A percentile compares a stretch with the other conserved stretches of the same genome.
These are phyloP conservation scores for Corythaixoides concolor DNA, from an alignment of 2,113 vertebrate species.

Conservation along the genomic window DNA sequence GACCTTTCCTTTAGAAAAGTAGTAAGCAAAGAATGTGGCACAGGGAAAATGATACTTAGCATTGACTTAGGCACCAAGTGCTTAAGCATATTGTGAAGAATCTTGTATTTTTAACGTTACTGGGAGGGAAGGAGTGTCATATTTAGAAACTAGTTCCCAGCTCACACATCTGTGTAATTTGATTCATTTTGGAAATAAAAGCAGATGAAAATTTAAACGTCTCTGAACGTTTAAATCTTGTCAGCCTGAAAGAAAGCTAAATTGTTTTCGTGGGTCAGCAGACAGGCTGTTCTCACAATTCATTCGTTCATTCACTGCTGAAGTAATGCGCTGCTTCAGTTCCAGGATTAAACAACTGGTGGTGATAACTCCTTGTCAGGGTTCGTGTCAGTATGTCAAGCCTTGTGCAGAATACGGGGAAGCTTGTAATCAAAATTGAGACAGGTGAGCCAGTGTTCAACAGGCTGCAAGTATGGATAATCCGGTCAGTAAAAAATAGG, in stretches of 20 bases:
- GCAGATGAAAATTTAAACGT: not conserved
- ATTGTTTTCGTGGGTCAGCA: constrained; percentile 49
- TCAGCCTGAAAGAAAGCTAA: not conserved
- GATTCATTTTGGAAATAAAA: constrained; percentile 28
- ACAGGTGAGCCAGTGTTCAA: not conserved
- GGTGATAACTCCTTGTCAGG: not conserved
- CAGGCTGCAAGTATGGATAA: not conserved
- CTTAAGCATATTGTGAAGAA: not conserved
- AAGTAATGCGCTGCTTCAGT: not conserved
- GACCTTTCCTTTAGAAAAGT: not conserved
- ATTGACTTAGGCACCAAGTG: not conserved
- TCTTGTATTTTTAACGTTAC: not conserved
- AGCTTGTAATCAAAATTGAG: not conserved
- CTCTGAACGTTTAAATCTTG: constrained; percentile 19
- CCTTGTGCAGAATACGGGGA: not conserved
- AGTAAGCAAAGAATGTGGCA: not conserved
- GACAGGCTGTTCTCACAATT: constrained; percentile 6
- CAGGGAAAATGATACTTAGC: not conserved
- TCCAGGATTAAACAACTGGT: constrained; percentile 30
- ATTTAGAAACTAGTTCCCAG: not conserved
- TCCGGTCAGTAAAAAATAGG: not conserved
- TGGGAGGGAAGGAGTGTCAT: not conserved
- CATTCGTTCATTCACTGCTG: constrained; percentile 26
- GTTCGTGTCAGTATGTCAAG: not conserved
- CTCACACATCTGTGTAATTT: not conserved